Base-by-base conservation (phyloP, 2,888 invertebrate species). In the Dryocosmus kuriphilus region DNA sequence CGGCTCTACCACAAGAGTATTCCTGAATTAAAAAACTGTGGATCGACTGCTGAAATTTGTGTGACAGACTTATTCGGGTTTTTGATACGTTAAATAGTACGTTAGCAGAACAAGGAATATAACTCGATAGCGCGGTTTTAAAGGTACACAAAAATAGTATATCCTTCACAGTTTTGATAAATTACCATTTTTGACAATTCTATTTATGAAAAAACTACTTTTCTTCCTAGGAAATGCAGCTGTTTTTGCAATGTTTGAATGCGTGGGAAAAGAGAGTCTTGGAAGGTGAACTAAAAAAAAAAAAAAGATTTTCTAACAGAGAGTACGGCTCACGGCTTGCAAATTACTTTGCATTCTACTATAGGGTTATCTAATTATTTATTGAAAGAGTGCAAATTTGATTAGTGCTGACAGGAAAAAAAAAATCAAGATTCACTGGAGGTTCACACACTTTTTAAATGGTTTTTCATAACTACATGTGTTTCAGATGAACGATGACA, bases 351-450 rank as follows among this genome's bases (percentile, higher is more conserved):
- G n/a, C 65, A 78, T n/a, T 82, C 80, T 38, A 79, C 76, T 27
- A 73, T 82, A 11, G 80, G 79, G 61, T 57, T 82, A 38, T 71
- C 77, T 19, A 74, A 51, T 38, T 76, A 77, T 38, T 57, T 78
- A 8, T 75, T 77, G n/a, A 32, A 79, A 38, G 35, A 76, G 57
- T 80, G 73, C 46, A 74, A 65, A 35, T 81, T 81, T 38, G 19
- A 60, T 46, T 76, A 76, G 79, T 81, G 16, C 71, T 80, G 57
- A 80, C 81, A 22, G 80, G 79, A n/a, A 57, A 77, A 78, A n/a
- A 74, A 77, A 14, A 81, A 80, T 65, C 80, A 81, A 73, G 80
- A 80, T 74, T 77, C 78, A 19, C 51, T 81, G 46, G 81, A 80
- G 78, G 78, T 75, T 46, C 46, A 16, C 46, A 4, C 16, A 46